Base-by-base conservation (phyloP, 2,113 vertebrate species). In the Poicephalus gulielmi region DNA sequence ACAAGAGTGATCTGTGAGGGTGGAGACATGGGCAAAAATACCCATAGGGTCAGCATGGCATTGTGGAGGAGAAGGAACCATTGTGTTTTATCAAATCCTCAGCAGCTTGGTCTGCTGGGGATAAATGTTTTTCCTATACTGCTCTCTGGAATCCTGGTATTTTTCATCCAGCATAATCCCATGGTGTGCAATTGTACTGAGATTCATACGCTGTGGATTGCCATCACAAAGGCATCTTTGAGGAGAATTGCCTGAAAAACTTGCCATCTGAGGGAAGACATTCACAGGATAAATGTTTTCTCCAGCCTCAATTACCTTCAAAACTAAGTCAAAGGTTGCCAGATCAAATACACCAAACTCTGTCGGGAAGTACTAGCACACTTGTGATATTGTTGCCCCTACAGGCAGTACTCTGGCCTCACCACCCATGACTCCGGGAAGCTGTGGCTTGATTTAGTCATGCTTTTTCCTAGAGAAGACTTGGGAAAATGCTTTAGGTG, bases 31-130 rank as follows among this genome's bases (percentile, higher is more conserved):
- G 67, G 39, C 52, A 27, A 71, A 92, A 95, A 89, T 64, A 76
- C 46, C 83, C 62, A 41, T 13, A 75, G 77, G 93, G 81, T 87
- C 89, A 87, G 57, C 35, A 24, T 44, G 70, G 82, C 57, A 69
- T 73, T 85, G 57, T 75, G 81, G 49, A 94, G 90, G 52, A 86
- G 59, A 83, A 90, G 62, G 79, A 92, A 83, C 86, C 41, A 17
- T 67, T 55, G 49, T 86, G 60, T 83, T 96, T 83, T 96, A 88
- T 92, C 75, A 88, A 86, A 70, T 88, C 80, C 55, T 86, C 80
- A 94, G 16, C 47, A 78, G 35, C 73, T 81, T 84, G 43, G 76
- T 94, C 93, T 95, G 55, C 46, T 94, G 83, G 73, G 80, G 69
- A 79, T 94, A 81, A 76, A 47, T 60, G 47, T 55, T 91, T 94